phyloP scores from a whole-genome alignment of 1,140 invertebrate genomes.

The Mactra quadrangularis region DNA sequence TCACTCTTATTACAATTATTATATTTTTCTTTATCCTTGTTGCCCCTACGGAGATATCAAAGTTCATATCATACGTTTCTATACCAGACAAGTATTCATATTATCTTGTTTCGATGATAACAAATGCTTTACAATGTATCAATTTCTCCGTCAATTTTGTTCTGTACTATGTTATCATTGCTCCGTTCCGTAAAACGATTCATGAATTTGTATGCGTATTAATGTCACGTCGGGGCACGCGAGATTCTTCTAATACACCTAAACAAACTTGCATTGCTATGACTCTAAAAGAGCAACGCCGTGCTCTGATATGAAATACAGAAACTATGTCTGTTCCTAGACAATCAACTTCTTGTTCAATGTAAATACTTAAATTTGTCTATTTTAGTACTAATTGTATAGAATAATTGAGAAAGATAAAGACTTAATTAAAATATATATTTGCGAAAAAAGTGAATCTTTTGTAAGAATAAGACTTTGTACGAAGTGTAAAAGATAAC shows the following conservation, averaged over 20 bases:
- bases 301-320: constrained; percentile 44
- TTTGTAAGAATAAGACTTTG: no score
- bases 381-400: no score
- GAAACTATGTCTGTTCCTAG: no score
- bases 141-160: constrained; percentile 75
- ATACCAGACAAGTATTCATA: constrained; percentile 61
- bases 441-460: no score
- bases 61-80: constrained; percentile 71
- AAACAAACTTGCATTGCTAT: constrained; percentile 70
- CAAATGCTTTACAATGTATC: constrained; percentile 70
- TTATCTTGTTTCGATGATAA: constrained; percentile 63
- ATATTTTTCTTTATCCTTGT: constrained; percentile 77
- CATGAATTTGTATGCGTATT: constrained; percentile 71
- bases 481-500: no score
- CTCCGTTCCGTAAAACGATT: constrained; percentile 69
- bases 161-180: constrained; percentile 72
- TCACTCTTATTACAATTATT: constrained; percentile 78
- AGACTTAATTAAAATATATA: no score
- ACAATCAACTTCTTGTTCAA: no score
- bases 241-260: constrained; percentile 65
- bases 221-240: constrained; percentile 43
- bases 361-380: no score
- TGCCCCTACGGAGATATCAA: constrained; percentile 76
- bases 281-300: constrained; percentile 62
- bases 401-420: no score